These are phyloP conservation scores for Hypomesus transpacificus DNA, from an alignment of 2,113 vertebrate genomes.

Conservation along the genomic window DNA sequence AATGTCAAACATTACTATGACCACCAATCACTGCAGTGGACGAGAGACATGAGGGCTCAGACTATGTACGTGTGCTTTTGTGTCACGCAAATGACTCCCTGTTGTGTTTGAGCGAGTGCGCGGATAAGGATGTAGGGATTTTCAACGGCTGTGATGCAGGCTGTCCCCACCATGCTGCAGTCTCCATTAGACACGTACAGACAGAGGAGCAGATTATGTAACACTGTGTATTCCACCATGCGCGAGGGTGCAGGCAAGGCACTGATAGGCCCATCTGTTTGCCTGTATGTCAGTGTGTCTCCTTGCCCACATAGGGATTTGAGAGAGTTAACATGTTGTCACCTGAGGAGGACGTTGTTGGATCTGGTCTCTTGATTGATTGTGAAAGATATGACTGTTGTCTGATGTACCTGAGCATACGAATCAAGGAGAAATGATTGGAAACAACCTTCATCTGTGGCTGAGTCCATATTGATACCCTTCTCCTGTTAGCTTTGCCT, in stretches of 20 bases:
- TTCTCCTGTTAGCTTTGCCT: background rate
- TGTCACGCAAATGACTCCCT: too few relatives aligned
- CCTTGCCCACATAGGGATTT: too few relatives aligned
- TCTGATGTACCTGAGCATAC: too few relatives aligned
- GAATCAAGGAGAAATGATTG: too few relatives aligned
- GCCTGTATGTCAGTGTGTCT: background rate
- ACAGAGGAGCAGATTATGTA: conserved; percentile 56
- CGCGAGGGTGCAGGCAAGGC: background rate
- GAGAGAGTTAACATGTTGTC: too few relatives aligned
- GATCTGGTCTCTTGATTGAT: too few relatives aligned
- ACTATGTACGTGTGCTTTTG: too few relatives aligned
- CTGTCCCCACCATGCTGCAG: conserved; percentile 59
- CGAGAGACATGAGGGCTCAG: too few relatives aligned
- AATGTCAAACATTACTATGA: too few relatives aligned
- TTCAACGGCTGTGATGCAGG: background rate
- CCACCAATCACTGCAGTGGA: too few relatives aligned
- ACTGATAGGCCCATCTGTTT: background rate
- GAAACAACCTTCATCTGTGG: background rate
- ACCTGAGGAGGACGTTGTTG: too few relatives aligned
- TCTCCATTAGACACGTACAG: conserved; percentile 55
- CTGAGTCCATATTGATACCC: background rate
- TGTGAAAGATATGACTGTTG: too few relatives aligned
- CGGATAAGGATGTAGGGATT: background rate
- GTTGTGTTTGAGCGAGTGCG: background rate
- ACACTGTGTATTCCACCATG: conserved; percentile 24